Base-by-base conservation (phyloP, 2,797 vertebrate species). In the Ctenochaetus hawaiiensis region DNA sequence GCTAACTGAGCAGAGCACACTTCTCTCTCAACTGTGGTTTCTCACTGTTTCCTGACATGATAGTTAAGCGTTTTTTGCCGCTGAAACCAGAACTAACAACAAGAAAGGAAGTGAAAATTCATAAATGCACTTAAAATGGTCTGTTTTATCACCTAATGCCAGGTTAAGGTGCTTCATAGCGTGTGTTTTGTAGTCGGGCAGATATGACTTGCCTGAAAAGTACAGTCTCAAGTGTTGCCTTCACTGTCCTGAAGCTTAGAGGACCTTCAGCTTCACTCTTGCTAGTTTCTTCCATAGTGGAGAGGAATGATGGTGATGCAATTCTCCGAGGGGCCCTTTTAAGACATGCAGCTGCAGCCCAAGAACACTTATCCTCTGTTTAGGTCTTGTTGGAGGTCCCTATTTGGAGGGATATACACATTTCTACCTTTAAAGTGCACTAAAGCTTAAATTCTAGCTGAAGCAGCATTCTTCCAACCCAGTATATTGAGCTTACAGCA, bases 271-370 rank as follows among this genome's bases (percentile, higher is more conserved):
- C 67, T 71, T 60, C 56, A 57, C 44, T 70, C 59, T 30, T 72
- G 61, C 76, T 75, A 79, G 71, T 90, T 92, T 86, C 83, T 84
- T 88, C 65, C 81, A 87, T 76, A 88, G 77, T 81, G 52, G 73
- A 82, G 85, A 90, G 84, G 87, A 93, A 91, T 89, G 87, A 80
- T 14, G 76, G 90, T 91, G 88, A 90, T 91, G 91, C 90, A 92
- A 90, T 87, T 83, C 90, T 91, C 83, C 69, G 64, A 84, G 88
- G 86, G 67, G 78, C 79, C 47, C 37, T 77, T 54, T 80, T 79
- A 58, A 83, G 82, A 89, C 76, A 65, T 82, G 73, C 91, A 93
- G 91, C 93, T 87, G 82, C 82, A 84, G 71, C 47, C 41, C 54
- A 61, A 75, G 53, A 87, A 80, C 72, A 71, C 78, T 72, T 57